Percentiles rank a stretch among this genome's conserved stretches.
phyloP scores from a whole-genome alignment of 1,140 invertebrate genomes.

The Adoxophyes honmai region DNA sequence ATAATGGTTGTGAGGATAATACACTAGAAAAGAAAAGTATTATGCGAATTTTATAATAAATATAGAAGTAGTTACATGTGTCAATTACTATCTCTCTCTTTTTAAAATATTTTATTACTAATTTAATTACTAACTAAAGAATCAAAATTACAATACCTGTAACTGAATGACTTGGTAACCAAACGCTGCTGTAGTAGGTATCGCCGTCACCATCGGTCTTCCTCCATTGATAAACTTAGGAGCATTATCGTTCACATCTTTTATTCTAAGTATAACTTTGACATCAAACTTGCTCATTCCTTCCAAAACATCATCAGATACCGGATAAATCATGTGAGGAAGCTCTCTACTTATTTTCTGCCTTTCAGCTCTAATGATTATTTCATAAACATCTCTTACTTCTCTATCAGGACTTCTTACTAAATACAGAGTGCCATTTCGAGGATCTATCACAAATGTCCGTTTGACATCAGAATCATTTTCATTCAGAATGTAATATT shows the following conservation, averaged over 20 bases:
- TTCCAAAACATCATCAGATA: conserved; percentile 81
- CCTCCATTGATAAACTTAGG: conserved; percentile 85
- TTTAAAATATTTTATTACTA: no score
- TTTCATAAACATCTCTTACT: conserved; percentile 80
- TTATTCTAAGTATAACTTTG: conserved; percentile 84
- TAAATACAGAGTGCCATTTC: conserved; percentile 85
- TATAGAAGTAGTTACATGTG: no score
- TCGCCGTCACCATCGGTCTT: conserved; percentile 86
- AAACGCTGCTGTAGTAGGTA: conserved; percentile 86
- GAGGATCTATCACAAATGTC: conserved; percentile 83
- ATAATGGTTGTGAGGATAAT: no score
- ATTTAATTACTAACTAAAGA: no score
- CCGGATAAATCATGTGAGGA: conserved; percentile 85
- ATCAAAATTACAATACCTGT: no score
- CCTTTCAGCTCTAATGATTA: conserved; percentile 83
- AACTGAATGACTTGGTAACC: conserved; percentile 87
- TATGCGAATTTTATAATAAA: no score
- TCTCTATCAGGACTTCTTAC: conserved; percentile 84
- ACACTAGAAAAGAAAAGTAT: no score
- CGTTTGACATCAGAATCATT: conserved; percentile 75
- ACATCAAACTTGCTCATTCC: conserved; percentile 80
- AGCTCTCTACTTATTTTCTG: conserved; percentile 81
- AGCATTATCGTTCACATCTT: conserved; percentile 89
- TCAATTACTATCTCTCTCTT: no score
- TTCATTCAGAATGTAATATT: conserved; percentile 79